Evolutionary conservation across 2,797 vertebrate species (phyloP).

Genomic region (Heliangelus exortis): DNA sequence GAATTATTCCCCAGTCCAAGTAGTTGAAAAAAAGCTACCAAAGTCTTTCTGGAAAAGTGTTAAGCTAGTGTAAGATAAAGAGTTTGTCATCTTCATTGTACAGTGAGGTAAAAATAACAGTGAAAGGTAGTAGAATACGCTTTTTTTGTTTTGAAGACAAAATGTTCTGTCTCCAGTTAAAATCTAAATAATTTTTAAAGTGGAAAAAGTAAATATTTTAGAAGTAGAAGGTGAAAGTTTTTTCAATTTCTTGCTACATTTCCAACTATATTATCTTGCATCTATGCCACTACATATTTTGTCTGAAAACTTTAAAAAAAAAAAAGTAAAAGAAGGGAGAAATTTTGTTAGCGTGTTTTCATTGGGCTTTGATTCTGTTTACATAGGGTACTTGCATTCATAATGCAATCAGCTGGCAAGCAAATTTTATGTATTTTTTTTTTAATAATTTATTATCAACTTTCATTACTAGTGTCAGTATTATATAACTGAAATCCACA

Average conservation of each 20-base stretch:
- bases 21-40: neutral
- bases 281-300: neutral
- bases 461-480: neutral
- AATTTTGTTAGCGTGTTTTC: neutral
- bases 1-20: neutral
- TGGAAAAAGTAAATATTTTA: neutral
- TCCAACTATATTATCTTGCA: neutral
- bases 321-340: neutral
- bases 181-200: neutral
- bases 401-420: neutral
- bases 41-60: neutral
- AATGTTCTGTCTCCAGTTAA: neutral
- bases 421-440: neutral
- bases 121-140: neutral
- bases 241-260: neutral
- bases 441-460: neutral
- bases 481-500: constrained; percentile 2
- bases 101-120: neutral
- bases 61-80: neutral
- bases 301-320: neutral
- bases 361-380: neutral
- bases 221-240: neutral
- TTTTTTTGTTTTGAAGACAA: neutral
- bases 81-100: neutral
- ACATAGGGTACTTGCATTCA: neutral